A percentile compares a stretch with the other conserved stretches of the same genome.
These are phyloP conservation scores for Leptonema lineaticorne DNA, from an alignment of 1,140 invertebrate species.

Conservation along the genomic window DNA sequence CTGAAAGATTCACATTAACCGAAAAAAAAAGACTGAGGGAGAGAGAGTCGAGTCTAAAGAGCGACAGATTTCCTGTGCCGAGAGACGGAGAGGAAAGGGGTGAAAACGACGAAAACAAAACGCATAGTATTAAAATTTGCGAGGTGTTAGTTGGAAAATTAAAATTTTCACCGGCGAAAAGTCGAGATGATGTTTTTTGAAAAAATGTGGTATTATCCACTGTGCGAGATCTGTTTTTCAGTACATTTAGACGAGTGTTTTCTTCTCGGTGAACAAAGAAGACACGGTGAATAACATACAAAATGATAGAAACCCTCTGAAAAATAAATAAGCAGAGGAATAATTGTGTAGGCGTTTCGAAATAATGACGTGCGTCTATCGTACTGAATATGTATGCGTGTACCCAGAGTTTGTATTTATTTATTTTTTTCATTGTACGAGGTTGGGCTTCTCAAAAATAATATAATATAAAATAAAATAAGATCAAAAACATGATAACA, in stretches of 20 bases:
- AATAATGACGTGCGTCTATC: constrained; percentile 24
- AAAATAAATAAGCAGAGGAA: constrained; percentile 24
- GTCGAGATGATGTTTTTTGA: background rate
- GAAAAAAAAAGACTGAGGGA: background rate
- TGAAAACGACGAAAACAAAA: too few species aligned
- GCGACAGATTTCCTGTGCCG: background rate
- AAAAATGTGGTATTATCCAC: background rate
- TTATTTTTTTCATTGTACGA: too few species aligned
- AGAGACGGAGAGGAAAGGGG: too few species aligned
- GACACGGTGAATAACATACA: background rate
- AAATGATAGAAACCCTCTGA: constrained; percentile 22
- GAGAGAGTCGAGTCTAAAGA: background rate
- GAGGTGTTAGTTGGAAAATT: too few species aligned
- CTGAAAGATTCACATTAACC: background rate
- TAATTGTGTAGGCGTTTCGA: constrained; percentile 22
- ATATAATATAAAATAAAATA: too few species aligned
- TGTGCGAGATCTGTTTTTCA: background rate
- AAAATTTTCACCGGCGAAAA: background rate
- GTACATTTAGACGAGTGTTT: background rate
- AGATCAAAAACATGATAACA: too few species aligned
- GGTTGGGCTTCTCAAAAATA: too few species aligned
- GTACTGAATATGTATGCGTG: too few species aligned
- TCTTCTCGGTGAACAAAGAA: constrained; percentile 10
- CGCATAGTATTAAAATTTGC: too few species aligned
- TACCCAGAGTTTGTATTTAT: too few species aligned